Percentiles rank a stretch among this genome's conserved stretches.
Conservation (phyloP, 1,140 invertebrate species). For the Dermatophagoides farinae region DNA sequence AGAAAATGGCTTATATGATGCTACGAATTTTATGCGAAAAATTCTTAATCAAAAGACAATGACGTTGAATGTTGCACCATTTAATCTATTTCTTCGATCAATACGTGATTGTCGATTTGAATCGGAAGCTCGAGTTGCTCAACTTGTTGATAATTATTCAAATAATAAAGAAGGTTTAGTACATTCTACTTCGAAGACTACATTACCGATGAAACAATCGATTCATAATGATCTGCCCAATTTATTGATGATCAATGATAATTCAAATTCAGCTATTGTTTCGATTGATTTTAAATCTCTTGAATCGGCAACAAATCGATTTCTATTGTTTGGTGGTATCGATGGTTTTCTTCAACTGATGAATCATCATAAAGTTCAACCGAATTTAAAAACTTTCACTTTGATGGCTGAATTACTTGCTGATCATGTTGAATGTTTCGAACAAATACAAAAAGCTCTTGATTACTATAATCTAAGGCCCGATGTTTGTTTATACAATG, state of each 20-base stretch:
- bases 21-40: conserved; percentile 59
- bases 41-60: conserved; percentile 46
- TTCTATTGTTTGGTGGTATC: conserved; percentile 57
- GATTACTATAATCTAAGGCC: conserved; percentile 34
- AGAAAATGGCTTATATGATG: conserved; percentile 52
- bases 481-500: conserved; percentile 64
- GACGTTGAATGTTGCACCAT: conserved; percentile 37
- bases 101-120: conserved; percentile 58
- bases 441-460: conserved; percentile 38
- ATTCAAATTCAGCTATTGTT: neutral
- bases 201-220: neutral
- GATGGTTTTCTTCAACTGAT: conserved; percentile 50
- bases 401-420: conserved; percentile 49
- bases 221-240: neutral
- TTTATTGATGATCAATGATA: neutral
- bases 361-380: conserved; percentile 38
- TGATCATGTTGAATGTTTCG: conserved; percentile 38
- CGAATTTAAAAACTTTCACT: conserved; percentile 56
- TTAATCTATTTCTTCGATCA: conserved; percentile 55
- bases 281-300: conserved; percentile 14
- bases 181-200: conserved; percentile 11
- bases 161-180: too few species aligned
- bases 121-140: conserved; percentile 5
- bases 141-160: too few species aligned
- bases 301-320: conserved; percentile 16